Evolutionary conservation across 2,888 invertebrate species (phyloP).

Genomic region (Tenthredo mesomela): DNA sequence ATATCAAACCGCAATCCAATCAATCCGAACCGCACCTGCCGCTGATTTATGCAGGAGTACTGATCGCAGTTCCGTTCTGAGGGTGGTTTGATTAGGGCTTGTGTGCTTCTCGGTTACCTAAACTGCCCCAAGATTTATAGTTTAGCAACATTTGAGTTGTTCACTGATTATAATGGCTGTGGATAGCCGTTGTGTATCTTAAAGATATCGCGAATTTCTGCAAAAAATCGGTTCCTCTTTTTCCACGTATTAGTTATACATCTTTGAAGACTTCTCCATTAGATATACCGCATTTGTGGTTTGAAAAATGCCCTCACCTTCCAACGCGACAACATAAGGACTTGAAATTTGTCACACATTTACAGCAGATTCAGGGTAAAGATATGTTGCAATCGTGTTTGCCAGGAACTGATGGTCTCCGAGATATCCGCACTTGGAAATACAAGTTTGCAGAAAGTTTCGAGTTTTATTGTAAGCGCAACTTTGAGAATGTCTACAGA

Average conservation of each 20-base stretch:
- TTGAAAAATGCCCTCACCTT: background rate
- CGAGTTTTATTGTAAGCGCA: background rate
- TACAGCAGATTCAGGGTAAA: background rate
- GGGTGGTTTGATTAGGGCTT: conserved; percentile 39
- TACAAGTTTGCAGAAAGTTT: conserved; percentile 9
- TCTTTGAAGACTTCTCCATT: no score
- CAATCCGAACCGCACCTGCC: conserved; percentile 24
- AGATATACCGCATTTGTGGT: no score
- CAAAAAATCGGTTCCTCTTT: background rate
- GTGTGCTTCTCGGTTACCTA: conserved; percentile 24
- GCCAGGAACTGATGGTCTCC: background rate
- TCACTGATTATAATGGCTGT: background rate
- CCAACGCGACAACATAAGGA: background rate
- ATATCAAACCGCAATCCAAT: conserved; percentile 43
- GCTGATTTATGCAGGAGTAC: conserved; percentile 38
- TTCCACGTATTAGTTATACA: background rate
- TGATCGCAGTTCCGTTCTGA: conserved; percentile 40
- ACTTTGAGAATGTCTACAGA: conserved; percentile 13
- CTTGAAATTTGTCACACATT: background rate
- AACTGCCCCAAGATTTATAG: conserved; percentile 37
- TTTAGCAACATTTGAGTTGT: background rate
- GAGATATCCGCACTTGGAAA: conserved; percentile 8
- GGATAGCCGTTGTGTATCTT: background rate
- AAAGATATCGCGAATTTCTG: background rate
- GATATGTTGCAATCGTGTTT: background rate